phyloP scores from a whole-genome alignment of 2,113 vertebrate genomes.

The Dicaeum eximium region DNA sequence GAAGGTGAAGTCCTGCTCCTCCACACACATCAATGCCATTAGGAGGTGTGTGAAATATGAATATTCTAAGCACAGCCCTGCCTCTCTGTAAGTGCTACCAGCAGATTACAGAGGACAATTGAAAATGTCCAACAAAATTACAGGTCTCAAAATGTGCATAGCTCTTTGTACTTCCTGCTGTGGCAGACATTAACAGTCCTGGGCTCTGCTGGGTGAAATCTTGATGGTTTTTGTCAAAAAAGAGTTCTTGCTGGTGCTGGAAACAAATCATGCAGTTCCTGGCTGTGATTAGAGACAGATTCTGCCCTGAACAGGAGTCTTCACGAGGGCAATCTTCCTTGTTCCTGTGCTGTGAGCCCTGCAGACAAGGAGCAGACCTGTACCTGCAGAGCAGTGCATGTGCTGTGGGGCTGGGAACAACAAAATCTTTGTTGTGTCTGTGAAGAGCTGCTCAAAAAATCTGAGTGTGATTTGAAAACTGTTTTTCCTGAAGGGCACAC shows the following conservation, averaged over 20 bases:
- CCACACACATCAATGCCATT: background rate
- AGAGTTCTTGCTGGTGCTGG: background rate
- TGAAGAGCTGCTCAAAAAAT: background rate
- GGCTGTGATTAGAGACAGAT: background rate
- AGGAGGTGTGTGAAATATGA: background rate
- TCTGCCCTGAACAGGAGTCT: background rate
- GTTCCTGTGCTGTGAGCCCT: background rate
- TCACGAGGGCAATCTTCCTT: background rate
- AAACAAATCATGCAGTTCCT: background rate
- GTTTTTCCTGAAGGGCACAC: background rate
- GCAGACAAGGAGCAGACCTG: background rate
- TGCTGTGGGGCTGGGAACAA: background rate
- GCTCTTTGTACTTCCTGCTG: background rate
- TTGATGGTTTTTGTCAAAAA: background rate
- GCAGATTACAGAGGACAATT: background rate
- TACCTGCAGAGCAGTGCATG: background rate
- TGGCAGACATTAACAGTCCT: background rate
- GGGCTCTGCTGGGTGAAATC: background rate
- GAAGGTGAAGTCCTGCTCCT: background rate
- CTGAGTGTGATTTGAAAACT: background rate
- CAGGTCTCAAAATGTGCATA: background rate
- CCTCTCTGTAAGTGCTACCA: background rate
- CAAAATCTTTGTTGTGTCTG: background rate
- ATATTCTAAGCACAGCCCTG: background rate
- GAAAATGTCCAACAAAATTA: background rate